Evolutionary conservation across 2,797 vertebrate species (phyloP).

Genomic region (Leptoclinus maculatus): DNA sequence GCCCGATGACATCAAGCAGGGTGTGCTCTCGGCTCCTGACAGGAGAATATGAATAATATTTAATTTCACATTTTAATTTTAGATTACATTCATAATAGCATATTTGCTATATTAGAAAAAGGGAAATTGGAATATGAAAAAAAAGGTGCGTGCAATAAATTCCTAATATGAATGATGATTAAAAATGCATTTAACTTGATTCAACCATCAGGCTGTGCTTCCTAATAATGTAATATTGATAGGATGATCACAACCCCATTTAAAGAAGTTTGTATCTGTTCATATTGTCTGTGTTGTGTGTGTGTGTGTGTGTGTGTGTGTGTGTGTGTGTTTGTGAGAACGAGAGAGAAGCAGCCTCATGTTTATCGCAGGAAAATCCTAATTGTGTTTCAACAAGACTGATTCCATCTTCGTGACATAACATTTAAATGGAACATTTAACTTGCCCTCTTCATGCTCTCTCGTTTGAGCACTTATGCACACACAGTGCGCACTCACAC

Average conservation of each 20-base stretch:
- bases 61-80: conserved; percentile 34
- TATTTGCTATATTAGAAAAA: conserved; percentile 5
- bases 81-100: conserved; percentile 5
- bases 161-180: conserved; percentile 41
- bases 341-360: conserved; percentile 37
- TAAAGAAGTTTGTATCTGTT: conserved; percentile 23
- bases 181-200: conserved; percentile 47
- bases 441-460: conserved; percentile 38
- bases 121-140: conserved; percentile 25
- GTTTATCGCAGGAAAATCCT: conserved; percentile 60
- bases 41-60: conserved; percentile 52
- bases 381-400: conserved; percentile 71
- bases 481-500: neutral
- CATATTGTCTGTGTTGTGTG: neutral
- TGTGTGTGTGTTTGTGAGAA: conserved; percentile 1
- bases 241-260: conserved; percentile 40
- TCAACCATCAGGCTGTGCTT: conserved; percentile 31
- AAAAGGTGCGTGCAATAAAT: conserved; percentile 29
- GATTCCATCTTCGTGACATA: conserved; percentile 71
- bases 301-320: neutral
- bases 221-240: conserved; percentile 61
- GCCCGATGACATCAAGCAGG: conserved; percentile 32
- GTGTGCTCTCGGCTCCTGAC: conserved; percentile 18
- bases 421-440: conserved; percentile 76
- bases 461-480: conserved; percentile 27